These are phyloP conservation scores for Nipponacmea schrenckii DNA, from an alignment of 2,888 invertebrate genomes.

Conservation along the genomic window DNA sequence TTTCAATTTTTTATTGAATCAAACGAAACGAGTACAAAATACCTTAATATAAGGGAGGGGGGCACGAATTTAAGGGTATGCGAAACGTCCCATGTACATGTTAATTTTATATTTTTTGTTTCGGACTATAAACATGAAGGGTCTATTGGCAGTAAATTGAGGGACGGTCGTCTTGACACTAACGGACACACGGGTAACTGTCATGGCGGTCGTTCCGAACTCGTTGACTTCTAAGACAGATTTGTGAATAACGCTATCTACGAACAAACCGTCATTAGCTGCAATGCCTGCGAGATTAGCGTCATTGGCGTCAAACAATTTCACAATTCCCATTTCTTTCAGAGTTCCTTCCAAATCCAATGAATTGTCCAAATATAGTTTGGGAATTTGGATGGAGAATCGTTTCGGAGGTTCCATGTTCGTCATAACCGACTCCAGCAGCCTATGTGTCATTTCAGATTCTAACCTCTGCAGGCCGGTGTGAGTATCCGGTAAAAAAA, in stretches of 20 bases:
- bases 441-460: constrained; percentile 7
- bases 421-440: constrained; percentile 11
- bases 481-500: constrained; percentile 14
- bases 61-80: constrained; percentile 5
- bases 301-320: constrained; percentile 4
- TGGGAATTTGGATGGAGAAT: constrained; percentile 13
- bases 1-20: too few relatives aligned
- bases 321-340: constrained; percentile 12
- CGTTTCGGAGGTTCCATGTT: constrained; percentile 9
- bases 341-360: constrained; percentile 10
- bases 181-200: background rate
- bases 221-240: constrained; percentile 18
- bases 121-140: constrained; percentile 19
- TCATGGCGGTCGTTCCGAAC: constrained; percentile 10
- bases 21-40: too few relatives aligned
- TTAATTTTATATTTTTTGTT: constrained; percentile 14
- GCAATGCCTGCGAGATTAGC: constrained; percentile 18
- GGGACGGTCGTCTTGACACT: constrained; percentile 8
- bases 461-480: constrained; percentile 12
- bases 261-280: constrained; percentile 7
- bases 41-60: too few relatives aligned
- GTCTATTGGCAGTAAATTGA: constrained; percentile 15
- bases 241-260: constrained; percentile 16
- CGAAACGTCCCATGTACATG: constrained; percentile 19
- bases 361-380: constrained; percentile 11